Percentiles rank a stretch among this genome's conserved stretches.
These are phyloP conservation scores for Diadromus collaris DNA, from an alignment of 2,888 invertebrate species.

Conservation along the genomic window DNA sequence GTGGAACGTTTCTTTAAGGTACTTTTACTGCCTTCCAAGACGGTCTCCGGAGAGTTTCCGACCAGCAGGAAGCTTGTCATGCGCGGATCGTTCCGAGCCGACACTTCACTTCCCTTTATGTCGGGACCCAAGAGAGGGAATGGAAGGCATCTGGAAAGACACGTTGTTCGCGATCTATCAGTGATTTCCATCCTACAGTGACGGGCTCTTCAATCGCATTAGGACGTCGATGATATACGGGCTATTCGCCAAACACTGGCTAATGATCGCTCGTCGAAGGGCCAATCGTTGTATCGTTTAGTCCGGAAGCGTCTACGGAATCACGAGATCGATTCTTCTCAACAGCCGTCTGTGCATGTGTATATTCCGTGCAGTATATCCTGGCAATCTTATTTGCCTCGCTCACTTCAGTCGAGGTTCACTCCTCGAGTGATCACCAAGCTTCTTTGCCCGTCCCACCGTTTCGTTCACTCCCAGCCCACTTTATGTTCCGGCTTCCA, in stretches of 20 bases:
- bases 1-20: constrained; percentile 69
- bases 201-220: neutral
- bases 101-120: constrained; percentile 48
- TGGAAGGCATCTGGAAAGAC: constrained; percentile 49
- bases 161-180: constrained; percentile 12
- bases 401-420: constrained; percentile 35
- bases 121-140: constrained; percentile 38
- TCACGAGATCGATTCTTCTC: constrained; percentile 38
- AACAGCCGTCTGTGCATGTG: constrained; percentile 31
- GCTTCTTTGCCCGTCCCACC: constrained; percentile 27
- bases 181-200: neutral
- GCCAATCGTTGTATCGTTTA: neutral
- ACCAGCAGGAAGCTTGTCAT: constrained; percentile 52
- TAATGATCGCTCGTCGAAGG: neutral
- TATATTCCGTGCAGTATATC: constrained; percentile 26
- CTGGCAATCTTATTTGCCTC: constrained; percentile 54
- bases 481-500: constrained; percentile 54
- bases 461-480: constrained; percentile 43
- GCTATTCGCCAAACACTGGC: neutral
- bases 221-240: neutral
- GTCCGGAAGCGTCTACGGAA: neutral
- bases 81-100: constrained; percentile 33
- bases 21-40: constrained; percentile 57
- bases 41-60: constrained; percentile 61
- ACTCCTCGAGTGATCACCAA: constrained; percentile 45